These are phyloP conservation scores for Pomacea canaliculata DNA, from an alignment of 2,888 invertebrate species.

Conservation along the genomic window DNA sequence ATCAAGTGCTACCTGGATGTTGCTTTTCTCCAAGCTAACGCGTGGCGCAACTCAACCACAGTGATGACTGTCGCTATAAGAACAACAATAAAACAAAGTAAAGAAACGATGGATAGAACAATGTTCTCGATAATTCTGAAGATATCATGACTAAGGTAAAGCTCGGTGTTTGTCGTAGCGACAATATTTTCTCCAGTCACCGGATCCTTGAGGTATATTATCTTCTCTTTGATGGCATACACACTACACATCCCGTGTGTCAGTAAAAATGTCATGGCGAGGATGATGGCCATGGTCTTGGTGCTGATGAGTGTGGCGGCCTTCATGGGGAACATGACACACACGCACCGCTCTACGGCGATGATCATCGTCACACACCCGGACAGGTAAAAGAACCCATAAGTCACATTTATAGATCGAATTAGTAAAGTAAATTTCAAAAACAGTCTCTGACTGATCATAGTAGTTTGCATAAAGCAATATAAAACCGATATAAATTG, in stretches of 20 bases:
- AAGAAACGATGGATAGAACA: neutral
- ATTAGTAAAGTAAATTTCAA: neutral
- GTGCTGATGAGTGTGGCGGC: neutral
- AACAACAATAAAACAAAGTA: neutral
- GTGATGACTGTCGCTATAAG: neutral
- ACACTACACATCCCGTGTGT: neutral
- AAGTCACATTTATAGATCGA: neutral
- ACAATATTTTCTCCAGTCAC: neutral
- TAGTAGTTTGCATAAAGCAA: slow-evolving; percentile 28
- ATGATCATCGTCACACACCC: neutral
- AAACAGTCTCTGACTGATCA: neutral
- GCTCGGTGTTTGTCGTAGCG: neutral
- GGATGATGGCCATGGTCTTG: neutral
- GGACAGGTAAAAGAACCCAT: neutral
- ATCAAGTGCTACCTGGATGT: no score
- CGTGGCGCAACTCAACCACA: neutral
- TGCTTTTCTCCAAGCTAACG: neutral
- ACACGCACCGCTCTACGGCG: neutral
- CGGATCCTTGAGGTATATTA: neutral
- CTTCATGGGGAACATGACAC: slow-evolving; percentile 4
- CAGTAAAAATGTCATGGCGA: neutral
- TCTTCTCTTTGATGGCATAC: neutral
- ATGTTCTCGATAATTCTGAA: neutral
- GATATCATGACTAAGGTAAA: neutral
- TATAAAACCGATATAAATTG: neutral